These are phyloP conservation scores for Penaeus vannamei DNA, from an alignment of 1,140 invertebrate species.

Conservation along the genomic window DNA sequence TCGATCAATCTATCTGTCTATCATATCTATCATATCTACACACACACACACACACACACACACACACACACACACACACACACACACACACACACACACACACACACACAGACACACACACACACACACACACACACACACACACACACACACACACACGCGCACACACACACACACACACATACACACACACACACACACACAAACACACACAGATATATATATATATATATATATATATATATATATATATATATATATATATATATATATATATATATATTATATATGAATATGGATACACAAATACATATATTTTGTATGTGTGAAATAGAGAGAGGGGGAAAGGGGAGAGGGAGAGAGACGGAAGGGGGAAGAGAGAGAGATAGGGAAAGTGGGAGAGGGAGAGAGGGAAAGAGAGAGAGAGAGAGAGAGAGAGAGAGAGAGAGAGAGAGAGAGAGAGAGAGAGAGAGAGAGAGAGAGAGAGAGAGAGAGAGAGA, in stretches of 20 bases:
- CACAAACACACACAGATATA: neutral
- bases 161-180: neutral
- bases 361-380: neutral
- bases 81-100: too few species aligned
- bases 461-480: too few species aligned
- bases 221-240: neutral
- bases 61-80: neutral
- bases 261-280: constrained; percentile 27
- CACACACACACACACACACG: too few species aligned
- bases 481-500: too few species aligned
- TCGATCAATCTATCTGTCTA: too few species aligned
- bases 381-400: neutral
- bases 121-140: too few species aligned
- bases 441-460: neutral
- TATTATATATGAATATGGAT: neutral
- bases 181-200: neutral
- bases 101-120: too few species aligned
- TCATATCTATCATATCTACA: too few species aligned
- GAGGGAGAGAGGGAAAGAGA: neutral
- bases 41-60: neutral
- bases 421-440: neutral
- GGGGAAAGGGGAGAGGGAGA: neutral
- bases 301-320: neutral
- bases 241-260: constrained; percentile 3
- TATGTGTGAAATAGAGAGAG: neutral